A percentile compares a stretch with the other conserved stretches of the same genome.
phyloP scores from a whole-genome alignment of 2,113 vertebrate genomes.

The Sphyrna mokarran region DNA sequence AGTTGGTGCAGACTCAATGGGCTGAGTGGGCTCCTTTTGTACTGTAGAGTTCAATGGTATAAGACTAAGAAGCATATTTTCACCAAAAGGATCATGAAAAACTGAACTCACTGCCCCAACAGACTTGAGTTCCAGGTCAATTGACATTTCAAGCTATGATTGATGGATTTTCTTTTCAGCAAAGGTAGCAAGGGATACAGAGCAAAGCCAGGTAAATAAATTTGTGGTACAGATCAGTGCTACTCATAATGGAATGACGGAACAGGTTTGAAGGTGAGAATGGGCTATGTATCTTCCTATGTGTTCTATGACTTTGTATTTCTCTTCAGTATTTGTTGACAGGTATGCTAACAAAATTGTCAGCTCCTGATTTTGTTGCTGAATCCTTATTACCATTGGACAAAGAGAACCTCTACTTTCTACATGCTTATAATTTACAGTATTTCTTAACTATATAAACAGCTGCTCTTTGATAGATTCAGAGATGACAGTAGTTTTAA shows the following conservation, averaged over 20 bases:
- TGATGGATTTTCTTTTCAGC: neutral
- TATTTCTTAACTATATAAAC: slow-evolving; percentile 74
- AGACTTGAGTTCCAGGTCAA: neutral
- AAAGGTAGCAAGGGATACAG: neutral
- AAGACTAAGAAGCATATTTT: neutral
- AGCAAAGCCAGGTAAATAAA: neutral
- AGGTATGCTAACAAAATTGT: neutral
- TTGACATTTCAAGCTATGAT: neutral
- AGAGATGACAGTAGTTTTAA: slow-evolving; percentile 69
- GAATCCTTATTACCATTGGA: slow-evolving; percentile 67
- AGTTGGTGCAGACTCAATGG: too few species aligned
- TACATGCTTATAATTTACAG: slow-evolving; percentile 66
- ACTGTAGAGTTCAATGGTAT: too few species aligned
- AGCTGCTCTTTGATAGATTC: slow-evolving; percentile 68
- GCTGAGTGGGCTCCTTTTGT: too few species aligned
- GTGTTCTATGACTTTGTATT: neutral
- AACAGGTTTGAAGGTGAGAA: neutral
- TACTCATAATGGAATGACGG: neutral
- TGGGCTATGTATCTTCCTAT: neutral
- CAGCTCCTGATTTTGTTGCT: slow-evolving; percentile 54
- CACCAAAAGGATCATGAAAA: neutral
- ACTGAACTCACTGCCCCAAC: neutral
- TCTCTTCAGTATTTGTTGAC: neutral
- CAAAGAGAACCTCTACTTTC: slow-evolving; percentile 63
- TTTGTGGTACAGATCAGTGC: neutral